phyloP scores from a whole-genome alignment of 1,140 invertebrate genomes.

The Ridgeia piscesae region DNA sequence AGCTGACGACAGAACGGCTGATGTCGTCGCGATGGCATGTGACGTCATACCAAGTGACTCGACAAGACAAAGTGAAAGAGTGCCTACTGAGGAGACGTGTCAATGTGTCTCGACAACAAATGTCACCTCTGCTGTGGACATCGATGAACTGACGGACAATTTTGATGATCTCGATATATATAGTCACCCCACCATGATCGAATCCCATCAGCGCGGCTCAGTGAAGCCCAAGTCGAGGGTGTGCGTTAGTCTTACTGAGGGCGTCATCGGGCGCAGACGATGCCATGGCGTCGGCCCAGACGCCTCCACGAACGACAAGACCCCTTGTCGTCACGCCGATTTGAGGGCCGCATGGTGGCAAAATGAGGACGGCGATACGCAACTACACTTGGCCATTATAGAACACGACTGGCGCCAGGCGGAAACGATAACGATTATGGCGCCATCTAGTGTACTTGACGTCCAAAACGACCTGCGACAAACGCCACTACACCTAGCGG shows the following conservation, averaged over 20 bases:
- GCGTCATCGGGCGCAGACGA: not conserved
- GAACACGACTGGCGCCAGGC: not conserved
- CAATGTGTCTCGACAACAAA: not conserved
- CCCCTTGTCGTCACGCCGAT: not conserved
- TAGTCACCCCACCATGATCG: not conserved
- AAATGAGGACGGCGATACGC: slow-evolving; percentile 9
- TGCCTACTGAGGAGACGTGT: not conserved
- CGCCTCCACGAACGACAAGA: not conserved
- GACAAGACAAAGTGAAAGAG: not conserved
- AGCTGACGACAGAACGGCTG: not conserved
- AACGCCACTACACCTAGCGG: not conserved
- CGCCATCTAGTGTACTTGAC: not conserved
- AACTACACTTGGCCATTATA: not conserved
- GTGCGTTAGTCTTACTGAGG: not conserved
- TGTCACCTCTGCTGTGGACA: not conserved
- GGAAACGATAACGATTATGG: not conserved
- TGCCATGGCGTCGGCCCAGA: not conserved
- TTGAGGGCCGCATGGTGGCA: not conserved
- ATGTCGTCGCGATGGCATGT: not conserved
- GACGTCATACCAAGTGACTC: not conserved
- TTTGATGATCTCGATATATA: not conserved
- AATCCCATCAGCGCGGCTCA: not conserved
- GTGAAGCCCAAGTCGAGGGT: not conserved
- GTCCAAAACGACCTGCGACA: slow-evolving; percentile 13
- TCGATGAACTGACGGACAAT: not conserved